These are phyloP conservation scores for Folsomia candida DNA, from an alignment of 2,888 invertebrate species.

Conservation along the genomic window DNA sequence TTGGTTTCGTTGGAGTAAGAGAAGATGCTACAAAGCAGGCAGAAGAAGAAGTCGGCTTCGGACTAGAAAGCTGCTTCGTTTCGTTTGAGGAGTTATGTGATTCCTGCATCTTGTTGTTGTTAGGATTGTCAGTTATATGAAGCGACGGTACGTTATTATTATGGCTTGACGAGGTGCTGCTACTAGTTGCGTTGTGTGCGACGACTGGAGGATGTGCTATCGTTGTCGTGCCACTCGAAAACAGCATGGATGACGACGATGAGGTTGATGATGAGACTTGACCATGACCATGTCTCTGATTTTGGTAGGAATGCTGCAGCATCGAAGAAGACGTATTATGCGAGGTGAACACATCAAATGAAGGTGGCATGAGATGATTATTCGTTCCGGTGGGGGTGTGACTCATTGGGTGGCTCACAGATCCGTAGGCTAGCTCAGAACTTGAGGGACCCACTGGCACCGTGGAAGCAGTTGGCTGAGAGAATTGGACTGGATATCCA, in stretches of 20 bases:
- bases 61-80: neutral
- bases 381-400: neutral
- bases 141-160: no score
- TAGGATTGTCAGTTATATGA: no score
- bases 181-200: neutral
- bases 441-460: neutral
- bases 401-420: neutral
- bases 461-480: neutral
- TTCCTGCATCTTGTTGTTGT: neutral
- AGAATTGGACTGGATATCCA: neutral
- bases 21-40: neutral
- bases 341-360: neutral
- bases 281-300: neutral
- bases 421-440: neutral
- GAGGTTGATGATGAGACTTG: neutral
- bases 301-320: neutral
- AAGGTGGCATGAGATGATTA: neutral
- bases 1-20: neutral
- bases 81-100: neutral
- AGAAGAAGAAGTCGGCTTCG: neutral
- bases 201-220: neutral
- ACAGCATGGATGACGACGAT: neutral
- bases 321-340: neutral
- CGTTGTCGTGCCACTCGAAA: neutral
- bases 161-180: neutral